A percentile compares a stretch with the other conserved stretches of the same genome.
These are phyloP conservation scores for Drosophila saltans DNA, from an alignment of 1,140 invertebrate genomes.

Conservation along the genomic window DNA sequence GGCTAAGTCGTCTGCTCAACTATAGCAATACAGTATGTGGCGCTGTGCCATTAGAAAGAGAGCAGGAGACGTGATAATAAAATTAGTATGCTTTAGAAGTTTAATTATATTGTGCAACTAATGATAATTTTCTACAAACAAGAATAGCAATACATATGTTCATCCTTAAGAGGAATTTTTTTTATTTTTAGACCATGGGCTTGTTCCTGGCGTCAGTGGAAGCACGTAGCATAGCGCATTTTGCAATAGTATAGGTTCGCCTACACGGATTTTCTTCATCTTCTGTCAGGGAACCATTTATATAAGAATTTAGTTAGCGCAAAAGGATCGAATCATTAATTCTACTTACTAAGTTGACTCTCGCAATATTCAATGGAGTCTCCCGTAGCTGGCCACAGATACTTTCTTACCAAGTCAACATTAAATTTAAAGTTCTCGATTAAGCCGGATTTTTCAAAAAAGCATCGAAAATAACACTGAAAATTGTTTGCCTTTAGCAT, in stretches of 20 bases:
- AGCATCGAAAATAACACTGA: constrained; percentile 77
- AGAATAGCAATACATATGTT: not conserved
- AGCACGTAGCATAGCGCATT: constrained; percentile 63
- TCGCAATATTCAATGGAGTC: constrained; percentile 73
- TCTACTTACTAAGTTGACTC: constrained; percentile 62
- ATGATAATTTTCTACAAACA: not conserved
- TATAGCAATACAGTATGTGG: constrained; percentile 58
- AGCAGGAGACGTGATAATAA: constrained; percentile 42
- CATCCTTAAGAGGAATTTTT: not conserved
- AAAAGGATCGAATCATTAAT: not conserved
- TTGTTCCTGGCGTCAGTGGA: constrained; percentile 72
- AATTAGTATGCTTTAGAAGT: constrained; percentile 17
- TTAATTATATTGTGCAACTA: constrained; percentile 1
- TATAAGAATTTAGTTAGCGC: not conserved
- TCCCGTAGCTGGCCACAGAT: constrained; percentile 74
- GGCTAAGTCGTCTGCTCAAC: constrained; percentile 87
- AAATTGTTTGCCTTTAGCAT: not conserved
- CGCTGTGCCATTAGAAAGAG: constrained; percentile 14
- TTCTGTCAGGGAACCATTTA: constrained; percentile 32
- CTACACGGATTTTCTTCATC: constrained; percentile 65
- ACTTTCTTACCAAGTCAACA: constrained; percentile 54
- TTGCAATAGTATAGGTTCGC: constrained; percentile 66
- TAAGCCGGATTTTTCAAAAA: constrained; percentile 71
- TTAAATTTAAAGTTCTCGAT: constrained; percentile 74
- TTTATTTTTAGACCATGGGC: constrained; percentile 50